Percentiles rank a stretch among this genome's conserved stretches.
These are phyloP conservation scores for Montipora sp. DNA, from an alignment of 64 coral and sea anemone species.

Conservation along the genomic window DNA sequence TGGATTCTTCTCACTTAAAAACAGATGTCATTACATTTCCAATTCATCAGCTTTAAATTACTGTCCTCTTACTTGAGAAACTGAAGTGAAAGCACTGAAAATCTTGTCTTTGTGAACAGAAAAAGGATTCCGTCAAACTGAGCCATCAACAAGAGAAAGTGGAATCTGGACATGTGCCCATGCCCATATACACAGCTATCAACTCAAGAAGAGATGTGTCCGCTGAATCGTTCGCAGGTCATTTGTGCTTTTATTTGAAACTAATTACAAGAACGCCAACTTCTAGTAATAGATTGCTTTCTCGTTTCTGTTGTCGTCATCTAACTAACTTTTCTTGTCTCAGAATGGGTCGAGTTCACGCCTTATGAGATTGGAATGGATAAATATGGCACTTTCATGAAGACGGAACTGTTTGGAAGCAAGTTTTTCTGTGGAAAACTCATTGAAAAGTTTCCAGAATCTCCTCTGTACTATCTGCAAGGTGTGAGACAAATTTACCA, in stretches of 20 bases:
- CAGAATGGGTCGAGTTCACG: conserved; percentile 77
- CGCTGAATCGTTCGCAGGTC: conserved; percentile 59
- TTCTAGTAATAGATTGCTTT: neutral
- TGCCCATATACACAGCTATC: conserved; percentile 74
- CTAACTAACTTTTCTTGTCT: neutral
- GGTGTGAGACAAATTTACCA: neutral
- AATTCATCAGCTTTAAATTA: too few relatives aligned
- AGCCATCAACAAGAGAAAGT: conserved; percentile 49
- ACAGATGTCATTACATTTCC: too few relatives aligned
- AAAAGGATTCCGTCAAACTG: conserved; percentile 34
- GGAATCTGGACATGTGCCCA: conserved; percentile 23
- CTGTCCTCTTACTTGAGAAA: too few relatives aligned
- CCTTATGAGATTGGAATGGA: conserved; percentile 75
- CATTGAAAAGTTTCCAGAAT: conserved; percentile 48
- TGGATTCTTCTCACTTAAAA: too few relatives aligned
- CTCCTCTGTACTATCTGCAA: conserved; percentile 49
- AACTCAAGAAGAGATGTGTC: conserved; percentile 60
- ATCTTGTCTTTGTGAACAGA: conserved; percentile 12
- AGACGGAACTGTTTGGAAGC: conserved; percentile 64
- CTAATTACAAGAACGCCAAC: neutral
- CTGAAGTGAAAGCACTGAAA: neutral
- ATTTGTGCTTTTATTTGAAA: neutral
- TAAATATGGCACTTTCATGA: conserved; percentile 71
- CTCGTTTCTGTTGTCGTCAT: too few relatives aligned
- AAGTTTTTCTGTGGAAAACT: conserved; percentile 70